These are phyloP conservation scores for Odontesthes bonariensis DNA, from an alignment of 2,113 vertebrate species.

Conservation along the genomic window DNA sequence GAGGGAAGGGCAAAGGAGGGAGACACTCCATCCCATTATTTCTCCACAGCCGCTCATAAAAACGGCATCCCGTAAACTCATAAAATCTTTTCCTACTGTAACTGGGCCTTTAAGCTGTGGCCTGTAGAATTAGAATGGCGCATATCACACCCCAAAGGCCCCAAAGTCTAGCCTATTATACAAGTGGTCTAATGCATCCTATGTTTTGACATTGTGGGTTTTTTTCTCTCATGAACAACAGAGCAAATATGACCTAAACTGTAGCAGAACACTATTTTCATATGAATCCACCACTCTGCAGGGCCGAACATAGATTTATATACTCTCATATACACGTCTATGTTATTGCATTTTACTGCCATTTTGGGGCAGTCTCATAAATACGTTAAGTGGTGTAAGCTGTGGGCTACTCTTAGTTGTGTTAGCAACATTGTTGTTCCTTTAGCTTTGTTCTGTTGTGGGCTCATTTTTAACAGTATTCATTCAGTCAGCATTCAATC, in stretches of 20 bases:
- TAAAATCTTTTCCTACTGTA: conserved; percentile 74
- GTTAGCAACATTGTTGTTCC: no score
- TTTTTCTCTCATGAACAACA: not conserved
- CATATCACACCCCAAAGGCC: conserved; percentile 11
- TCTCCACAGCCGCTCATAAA: conserved; percentile 78
- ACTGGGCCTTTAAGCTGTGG: conserved; percentile 66
- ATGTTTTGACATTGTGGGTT: not conserved
- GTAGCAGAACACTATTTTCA: no score
- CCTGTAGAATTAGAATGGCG: conserved; percentile 68
- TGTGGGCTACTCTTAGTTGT: no score
- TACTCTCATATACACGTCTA: no score
- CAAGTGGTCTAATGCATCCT: conserved; percentile 28
- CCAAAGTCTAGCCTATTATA: conserved; percentile 24
- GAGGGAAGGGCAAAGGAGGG: conserved; percentile 71
- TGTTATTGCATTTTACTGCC: no score
- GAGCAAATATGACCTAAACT: not conserved
- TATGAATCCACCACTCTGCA: no score
- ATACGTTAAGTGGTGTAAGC: no score
- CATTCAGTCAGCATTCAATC: no score
- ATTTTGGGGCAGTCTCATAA: no score
- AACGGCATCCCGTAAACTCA: conserved; percentile 79
- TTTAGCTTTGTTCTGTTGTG: no score
- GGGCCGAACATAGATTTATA: no score
- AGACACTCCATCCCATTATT: conserved; percentile 80
- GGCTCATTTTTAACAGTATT: no score